Conservation (phyloP, 1,140 invertebrate species). For the Micrasema minimum region DNA sequence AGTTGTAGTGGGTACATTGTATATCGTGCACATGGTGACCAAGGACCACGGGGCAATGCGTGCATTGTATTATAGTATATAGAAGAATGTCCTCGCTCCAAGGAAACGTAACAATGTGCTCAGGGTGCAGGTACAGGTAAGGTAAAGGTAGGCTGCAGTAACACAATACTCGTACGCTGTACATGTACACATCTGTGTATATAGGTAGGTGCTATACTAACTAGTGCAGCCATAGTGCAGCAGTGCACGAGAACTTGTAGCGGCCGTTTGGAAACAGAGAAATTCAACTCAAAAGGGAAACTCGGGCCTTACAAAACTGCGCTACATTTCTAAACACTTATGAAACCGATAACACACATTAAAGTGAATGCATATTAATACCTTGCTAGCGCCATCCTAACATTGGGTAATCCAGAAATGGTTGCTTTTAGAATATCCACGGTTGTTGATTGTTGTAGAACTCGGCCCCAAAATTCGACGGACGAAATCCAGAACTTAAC, state of each 20-base stretch:
- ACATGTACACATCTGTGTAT: too few species aligned
- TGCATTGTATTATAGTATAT: too few species aligned
- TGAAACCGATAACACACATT: not conserved
- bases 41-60: too few species aligned
- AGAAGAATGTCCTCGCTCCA: too few species aligned
- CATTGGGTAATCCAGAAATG: constrained; percentile 53
- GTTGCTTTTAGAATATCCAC: constrained; percentile 53
- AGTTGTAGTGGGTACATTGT: too few species aligned
- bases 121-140: too few species aligned
- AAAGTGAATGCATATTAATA: constrained; percentile 29
- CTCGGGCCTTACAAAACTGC: constrained; percentile 9
- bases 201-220: too few species aligned
- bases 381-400: constrained; percentile 54
- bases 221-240: constrained; percentile 9
- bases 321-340: constrained; percentile 10
- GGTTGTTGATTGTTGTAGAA: constrained; percentile 44
- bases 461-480: constrained; percentile 33
- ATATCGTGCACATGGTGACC: too few species aligned
- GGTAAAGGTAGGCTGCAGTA: not conserved
- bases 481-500: constrained; percentile 23
- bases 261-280: constrained; percentile 20
- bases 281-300: constrained; percentile 29
- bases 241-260: constrained; percentile 5
- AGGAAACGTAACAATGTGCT: too few species aligned
- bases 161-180: too few species aligned